Evolutionary conservation across 2,113 vertebrate genomes (phyloP).

Genomic region (Isurus oxyrinchus): DNA sequence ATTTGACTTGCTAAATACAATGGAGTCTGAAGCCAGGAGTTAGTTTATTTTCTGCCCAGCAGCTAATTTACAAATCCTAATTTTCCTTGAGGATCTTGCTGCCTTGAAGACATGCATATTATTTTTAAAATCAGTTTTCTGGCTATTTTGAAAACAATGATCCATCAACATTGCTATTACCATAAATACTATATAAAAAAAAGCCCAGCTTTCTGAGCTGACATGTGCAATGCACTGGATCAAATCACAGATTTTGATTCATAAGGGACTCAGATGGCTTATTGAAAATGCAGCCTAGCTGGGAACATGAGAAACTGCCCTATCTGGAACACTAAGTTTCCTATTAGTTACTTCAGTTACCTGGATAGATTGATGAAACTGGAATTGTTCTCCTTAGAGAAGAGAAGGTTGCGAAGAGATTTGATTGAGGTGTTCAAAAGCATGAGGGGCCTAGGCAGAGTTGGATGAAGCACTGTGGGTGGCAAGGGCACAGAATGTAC

Average conservation of each 20-base stretch:
- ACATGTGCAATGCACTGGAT: not conserved
- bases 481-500: too few species aligned
- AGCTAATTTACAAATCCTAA: not conserved
- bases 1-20: not conserved
- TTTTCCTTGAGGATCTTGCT: not conserved
- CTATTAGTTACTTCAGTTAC: not conserved
- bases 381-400: too few species aligned
- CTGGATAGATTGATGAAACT: too few species aligned
- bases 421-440: too few species aligned
- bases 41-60: not conserved
- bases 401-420: too few species aligned
- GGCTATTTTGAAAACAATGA: not conserved
- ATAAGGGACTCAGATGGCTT: not conserved
- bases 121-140: not conserved
- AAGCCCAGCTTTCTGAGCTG: not conserved
- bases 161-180: not conserved
- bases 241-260: not conserved
- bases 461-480: too few species aligned
- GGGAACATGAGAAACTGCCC: not conserved
- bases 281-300: not conserved
- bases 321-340: not conserved
- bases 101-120: not conserved
- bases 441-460: too few species aligned
- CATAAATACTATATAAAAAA: not conserved
- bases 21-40: not conserved